phyloP scores from a whole-genome alignment of 23 tunicate species.

The Ciona savignyi region DNA sequence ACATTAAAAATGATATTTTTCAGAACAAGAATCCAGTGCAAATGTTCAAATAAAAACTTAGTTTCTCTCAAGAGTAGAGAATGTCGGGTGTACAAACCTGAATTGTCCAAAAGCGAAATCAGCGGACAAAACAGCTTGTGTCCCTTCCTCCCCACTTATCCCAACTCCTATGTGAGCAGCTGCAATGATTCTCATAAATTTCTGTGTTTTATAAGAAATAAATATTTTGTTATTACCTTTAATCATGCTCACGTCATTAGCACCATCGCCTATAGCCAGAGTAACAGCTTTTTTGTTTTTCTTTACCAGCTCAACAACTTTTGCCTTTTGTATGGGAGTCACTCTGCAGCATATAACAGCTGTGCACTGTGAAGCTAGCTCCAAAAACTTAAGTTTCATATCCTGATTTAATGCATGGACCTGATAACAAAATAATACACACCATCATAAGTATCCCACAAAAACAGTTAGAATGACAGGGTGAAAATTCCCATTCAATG shows the following conservation, averaged over 20 bases:
- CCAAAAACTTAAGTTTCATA: constrained; percentile 55
- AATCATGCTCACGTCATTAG: constrained; percentile 99
- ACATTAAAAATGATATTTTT: neutral
- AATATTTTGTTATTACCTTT: constrained; percentile 50
- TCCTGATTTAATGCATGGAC: constrained; percentile 56
- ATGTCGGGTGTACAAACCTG: constrained; percentile 31
- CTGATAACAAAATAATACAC: too few species aligned
- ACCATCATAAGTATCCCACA: too few species aligned
- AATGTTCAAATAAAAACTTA: neutral
- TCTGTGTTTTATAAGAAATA: neutral
- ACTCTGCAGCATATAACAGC: constrained; percentile 96
- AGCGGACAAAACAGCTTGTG: constrained; percentile 94
- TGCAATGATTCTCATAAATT: too few species aligned
- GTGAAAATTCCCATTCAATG: too few species aligned
- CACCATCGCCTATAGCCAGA: constrained; percentile 98
- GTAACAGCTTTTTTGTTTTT: constrained; percentile 75
- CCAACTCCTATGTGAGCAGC: constrained; percentile 99
- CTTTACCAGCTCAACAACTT: constrained; percentile 94
- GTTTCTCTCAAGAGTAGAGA: neutral
- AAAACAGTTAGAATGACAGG: too few species aligned
- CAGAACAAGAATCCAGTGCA: neutral
- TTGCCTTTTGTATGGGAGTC: constrained; percentile 97
- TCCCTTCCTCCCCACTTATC: constrained; percentile 98
- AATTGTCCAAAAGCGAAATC: constrained; percentile 97
- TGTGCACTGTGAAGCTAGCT: constrained; percentile 61